A percentile compares a stretch with the other conserved stretches of the same genome.
These are phyloP conservation scores for Trissolcus brochymenae DNA, from an alignment of 2,888 invertebrate genomes.

Conservation along the genomic window DNA sequence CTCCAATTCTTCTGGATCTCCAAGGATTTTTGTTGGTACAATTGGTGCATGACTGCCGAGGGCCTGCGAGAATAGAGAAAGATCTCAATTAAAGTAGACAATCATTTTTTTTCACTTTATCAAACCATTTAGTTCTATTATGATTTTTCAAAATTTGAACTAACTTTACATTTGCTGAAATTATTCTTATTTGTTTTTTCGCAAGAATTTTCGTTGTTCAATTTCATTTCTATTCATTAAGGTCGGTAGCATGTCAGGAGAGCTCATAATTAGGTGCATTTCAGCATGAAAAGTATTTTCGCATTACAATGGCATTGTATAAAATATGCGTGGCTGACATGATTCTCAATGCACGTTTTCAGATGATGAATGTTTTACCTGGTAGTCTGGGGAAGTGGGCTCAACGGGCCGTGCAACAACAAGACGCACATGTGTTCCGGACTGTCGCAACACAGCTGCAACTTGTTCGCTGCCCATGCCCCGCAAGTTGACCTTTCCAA, in stretches of 20 bases:
- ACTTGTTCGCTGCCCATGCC: constrained; percentile 98
- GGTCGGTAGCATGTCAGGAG: too few species aligned
- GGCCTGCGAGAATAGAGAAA: constrained; percentile 75
- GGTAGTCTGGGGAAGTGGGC: constrained; percentile 86
- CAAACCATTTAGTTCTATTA: too few species aligned
- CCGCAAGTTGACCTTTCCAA: constrained; percentile 94
- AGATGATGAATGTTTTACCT: constrained; percentile 70
- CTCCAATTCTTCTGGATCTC: constrained; percentile 91
- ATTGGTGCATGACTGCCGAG: constrained; percentile 88
- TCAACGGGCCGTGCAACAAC: constrained; percentile 96
- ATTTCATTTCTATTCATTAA: not conserved
- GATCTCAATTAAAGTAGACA: not conserved
- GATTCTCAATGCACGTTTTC: too few species aligned
- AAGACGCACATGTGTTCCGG: constrained; percentile 94
- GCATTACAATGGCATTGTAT: constrained; percentile 1
- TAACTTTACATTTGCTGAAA: too few species aligned
- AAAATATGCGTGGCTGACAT: not conserved
- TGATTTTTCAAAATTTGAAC: too few species aligned
- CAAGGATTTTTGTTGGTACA: constrained; percentile 92
- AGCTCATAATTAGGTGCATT: not conserved
- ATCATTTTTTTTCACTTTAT: too few species aligned
- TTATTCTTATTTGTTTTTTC: too few species aligned
- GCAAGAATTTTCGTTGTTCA: too few species aligned
- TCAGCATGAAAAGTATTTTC: not conserved
- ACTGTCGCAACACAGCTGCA: constrained; percentile 95